Evolutionary conservation across 2,113 vertebrate species (phyloP).

Genomic region (Poicephalus meyeri): DNA sequence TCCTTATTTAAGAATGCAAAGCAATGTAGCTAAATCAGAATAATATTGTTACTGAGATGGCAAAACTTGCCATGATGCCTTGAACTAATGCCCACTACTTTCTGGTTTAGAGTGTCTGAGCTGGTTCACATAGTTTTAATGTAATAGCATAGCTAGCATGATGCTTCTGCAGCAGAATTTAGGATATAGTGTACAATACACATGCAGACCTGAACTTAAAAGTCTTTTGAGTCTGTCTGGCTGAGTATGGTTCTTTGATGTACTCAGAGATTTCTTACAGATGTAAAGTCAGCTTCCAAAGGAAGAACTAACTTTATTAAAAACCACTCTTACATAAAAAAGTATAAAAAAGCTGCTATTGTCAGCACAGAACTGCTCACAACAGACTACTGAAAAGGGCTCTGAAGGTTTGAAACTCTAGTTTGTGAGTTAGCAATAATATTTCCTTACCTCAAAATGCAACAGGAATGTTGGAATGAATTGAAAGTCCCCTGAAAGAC

Average conservation of each 20-base stretch:
- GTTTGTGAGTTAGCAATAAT: background rate
- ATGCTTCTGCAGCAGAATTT: background rate
- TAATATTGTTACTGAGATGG: background rate
- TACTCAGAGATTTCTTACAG: background rate
- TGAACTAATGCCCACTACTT: background rate
- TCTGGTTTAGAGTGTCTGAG: background rate
- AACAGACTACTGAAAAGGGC: background rate
- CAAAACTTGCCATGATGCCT: background rate
- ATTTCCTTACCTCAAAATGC: background rate
- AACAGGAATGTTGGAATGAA: background rate
- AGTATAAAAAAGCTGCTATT: background rate
- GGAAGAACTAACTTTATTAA: background rate
- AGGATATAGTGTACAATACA: background rate
- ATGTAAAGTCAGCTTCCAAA: background rate
- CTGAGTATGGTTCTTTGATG: background rate
- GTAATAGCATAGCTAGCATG: background rate
- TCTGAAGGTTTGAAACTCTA: background rate
- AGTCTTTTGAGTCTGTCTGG: background rate
- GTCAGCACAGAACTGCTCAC: background rate
- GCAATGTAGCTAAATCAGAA: background rate
- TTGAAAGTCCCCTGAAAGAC: background rate
- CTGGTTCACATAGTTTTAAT: background rate
- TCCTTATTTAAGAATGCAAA: background rate
- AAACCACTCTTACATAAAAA: background rate
- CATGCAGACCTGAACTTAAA: background rate